These are phyloP conservation scores for Trichosurus vulpecula DNA, from an alignment of 2,797 vertebrate species.

Conservation along the genomic window DNA sequence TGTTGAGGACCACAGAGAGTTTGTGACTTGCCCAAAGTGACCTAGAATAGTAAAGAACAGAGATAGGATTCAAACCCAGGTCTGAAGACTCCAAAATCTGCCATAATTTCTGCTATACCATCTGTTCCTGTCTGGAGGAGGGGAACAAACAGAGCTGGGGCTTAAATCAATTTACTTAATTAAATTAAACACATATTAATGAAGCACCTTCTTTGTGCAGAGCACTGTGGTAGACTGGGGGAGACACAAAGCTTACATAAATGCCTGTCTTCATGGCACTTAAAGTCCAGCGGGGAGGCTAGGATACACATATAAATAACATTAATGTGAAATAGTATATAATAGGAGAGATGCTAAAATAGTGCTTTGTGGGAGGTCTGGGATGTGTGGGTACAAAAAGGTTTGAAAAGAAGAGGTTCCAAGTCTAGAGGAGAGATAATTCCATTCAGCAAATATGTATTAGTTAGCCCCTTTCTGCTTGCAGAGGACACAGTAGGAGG, in stretches of 20 bases:
- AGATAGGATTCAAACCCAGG: background rate
- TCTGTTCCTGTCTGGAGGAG: background rate
- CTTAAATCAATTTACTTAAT: background rate
- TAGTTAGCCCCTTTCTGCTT: background rate
- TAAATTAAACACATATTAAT: background rate
- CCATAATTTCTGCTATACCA: background rate
- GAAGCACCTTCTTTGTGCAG: background rate
- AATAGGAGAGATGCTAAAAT: background rate
- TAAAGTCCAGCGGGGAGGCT: background rate
- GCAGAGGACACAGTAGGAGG: background rate
- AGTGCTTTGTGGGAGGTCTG: background rate
- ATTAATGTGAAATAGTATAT: background rate
- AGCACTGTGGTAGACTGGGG: background rate
- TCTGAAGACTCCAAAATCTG: background rate
- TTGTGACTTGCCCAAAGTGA: background rate
- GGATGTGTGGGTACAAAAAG: background rate
- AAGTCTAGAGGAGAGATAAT: background rate
- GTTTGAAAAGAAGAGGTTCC: background rate
- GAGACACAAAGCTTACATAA: background rate
- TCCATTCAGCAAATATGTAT: background rate
- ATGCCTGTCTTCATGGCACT: background rate
- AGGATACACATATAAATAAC: background rate
- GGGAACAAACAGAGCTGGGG: background rate
- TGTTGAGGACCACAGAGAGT: background rate
- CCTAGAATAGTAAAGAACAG: background rate